These are phyloP conservation scores for Holothuria glaberrima DNA, from an alignment of 35 echinoderm and acorn worm genomes.

Conservation along the genomic window DNA sequence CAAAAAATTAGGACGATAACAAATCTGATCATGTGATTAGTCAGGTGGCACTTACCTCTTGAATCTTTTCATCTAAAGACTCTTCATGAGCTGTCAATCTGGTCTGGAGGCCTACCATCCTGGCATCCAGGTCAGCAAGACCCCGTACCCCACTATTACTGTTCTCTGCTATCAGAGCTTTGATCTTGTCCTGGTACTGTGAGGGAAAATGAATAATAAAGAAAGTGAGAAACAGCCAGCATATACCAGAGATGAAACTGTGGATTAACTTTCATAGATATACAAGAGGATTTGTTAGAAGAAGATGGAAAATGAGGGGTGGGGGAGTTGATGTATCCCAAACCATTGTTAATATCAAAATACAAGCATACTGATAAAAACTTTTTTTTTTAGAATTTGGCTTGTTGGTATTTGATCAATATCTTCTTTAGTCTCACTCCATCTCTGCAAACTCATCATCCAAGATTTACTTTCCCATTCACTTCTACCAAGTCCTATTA, in stretches of 20 bases:
- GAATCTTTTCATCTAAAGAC: conserved; percentile 58
- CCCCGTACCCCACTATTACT: conserved; percentile 67
- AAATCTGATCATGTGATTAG: neutral
- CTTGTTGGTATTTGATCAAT: no score
- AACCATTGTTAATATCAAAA: no score
- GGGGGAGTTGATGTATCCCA: no score
- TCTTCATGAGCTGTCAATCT: conserved; percentile 80
- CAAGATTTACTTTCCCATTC: no score
- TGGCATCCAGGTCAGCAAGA: conserved; percentile 87
- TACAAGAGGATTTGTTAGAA: no score
- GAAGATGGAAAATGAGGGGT: no score
- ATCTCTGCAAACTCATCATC: no score
- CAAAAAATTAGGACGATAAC: neutral
- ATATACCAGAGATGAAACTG: neutral
- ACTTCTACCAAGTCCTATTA: no score
- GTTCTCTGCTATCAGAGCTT: conserved; percentile 70
- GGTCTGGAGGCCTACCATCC: conserved; percentile 63
- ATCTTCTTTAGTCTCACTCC: no score
- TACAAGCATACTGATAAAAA: no score
- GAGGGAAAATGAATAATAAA: conserved; percentile 29
- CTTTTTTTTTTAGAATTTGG: no score
- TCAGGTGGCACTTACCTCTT: conserved; percentile 61
- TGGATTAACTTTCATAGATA: no score
- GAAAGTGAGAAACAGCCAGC: neutral
- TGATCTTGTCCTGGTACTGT: conserved; percentile 83